Evolutionary conservation across 1,140 invertebrate species (phyloP).

Genomic region (Leucophenga varia): DNA sequence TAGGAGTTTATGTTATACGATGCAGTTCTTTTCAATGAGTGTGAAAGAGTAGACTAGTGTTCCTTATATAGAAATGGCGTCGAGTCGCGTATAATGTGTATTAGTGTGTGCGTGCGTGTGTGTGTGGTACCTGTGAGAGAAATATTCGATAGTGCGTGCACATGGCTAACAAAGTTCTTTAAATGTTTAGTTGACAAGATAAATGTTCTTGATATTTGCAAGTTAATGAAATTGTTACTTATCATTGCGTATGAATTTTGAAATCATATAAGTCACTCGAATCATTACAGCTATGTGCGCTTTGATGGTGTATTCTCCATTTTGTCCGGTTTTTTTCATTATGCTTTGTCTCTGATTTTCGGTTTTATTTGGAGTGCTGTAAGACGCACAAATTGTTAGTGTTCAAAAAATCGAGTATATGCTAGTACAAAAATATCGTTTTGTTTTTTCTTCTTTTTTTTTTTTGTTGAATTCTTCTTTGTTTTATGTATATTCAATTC

Average conservation of each 20-base stretch:
- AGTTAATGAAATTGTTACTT: conserved; percentile 9
- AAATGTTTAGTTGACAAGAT: conserved; percentile 1
- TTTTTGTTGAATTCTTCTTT: too few species aligned
- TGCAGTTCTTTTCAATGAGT: conserved; percentile 37
- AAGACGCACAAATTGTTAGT: conserved; percentile 22
- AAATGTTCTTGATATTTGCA: neutral
- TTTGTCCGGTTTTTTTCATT: conserved; percentile 50
- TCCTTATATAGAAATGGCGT: conserved; percentile 42
- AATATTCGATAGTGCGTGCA: conserved; percentile 15
- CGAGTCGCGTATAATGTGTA: too few species aligned
- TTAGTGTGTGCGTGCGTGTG: conserved; percentile 49
- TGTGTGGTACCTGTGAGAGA: conserved; percentile 18
- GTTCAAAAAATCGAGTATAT: conserved; percentile 13
- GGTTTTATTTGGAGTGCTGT: conserved; percentile 43
- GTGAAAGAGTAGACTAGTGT: conserved; percentile 39
- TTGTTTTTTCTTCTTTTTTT: too few species aligned
- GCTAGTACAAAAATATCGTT: neutral
- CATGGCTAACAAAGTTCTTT: neutral
- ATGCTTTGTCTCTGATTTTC: conserved; percentile 37
- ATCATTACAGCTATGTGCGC: too few species aligned
- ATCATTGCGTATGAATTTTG: neutral
- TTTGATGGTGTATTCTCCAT: conserved; percentile 47
- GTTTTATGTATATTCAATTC: too few species aligned
- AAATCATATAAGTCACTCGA: too few species aligned
- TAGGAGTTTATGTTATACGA: too few species aligned